phyloP scores from a whole-genome alignment of 2,797 vertebrate genomes.

The Esox lucius region DNA sequence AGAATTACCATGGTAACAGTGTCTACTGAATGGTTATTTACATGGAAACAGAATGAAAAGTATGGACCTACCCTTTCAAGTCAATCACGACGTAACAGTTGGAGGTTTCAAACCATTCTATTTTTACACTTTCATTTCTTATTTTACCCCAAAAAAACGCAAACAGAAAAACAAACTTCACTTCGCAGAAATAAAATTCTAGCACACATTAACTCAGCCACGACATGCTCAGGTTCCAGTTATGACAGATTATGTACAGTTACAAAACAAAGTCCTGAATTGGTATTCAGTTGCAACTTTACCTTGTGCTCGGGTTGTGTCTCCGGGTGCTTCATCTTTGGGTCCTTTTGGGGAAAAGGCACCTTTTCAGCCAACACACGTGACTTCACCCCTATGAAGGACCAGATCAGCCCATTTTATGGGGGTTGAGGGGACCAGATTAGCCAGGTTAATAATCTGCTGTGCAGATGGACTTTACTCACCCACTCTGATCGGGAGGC shows the following conservation, averaged over 20 bases:
- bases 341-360: not conserved
- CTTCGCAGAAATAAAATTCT: not conserved
- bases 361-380: not conserved
- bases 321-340: slow-evolving; percentile 29
- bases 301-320: slow-evolving; percentile 40
- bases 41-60: no score
- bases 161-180: not conserved
- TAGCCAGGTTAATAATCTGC: slow-evolving; percentile 61
- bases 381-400: slow-evolving; percentile 12
- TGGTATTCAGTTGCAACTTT: slow-evolving; percentile 14
- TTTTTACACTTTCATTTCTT: not conserved
- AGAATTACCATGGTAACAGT: no score
- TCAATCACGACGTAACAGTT: not conserved
- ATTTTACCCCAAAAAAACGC: not conserved
- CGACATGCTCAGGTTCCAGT: not conserved
- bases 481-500: slow-evolving; percentile 31
- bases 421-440: slow-evolving; percentile 35
- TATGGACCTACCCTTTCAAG: no score
- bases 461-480: slow-evolving; percentile 54
- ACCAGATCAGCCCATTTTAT: slow-evolving; percentile 33
- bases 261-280: not conserved
- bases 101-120: not conserved
- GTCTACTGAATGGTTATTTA: no score
- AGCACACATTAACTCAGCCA: not conserved
- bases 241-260: not conserved